Evolutionary conservation across 2,888 invertebrate species (phyloP), one percentile per base, ranked within the genome.

Genomic region (Andrena fulva): DNA sequence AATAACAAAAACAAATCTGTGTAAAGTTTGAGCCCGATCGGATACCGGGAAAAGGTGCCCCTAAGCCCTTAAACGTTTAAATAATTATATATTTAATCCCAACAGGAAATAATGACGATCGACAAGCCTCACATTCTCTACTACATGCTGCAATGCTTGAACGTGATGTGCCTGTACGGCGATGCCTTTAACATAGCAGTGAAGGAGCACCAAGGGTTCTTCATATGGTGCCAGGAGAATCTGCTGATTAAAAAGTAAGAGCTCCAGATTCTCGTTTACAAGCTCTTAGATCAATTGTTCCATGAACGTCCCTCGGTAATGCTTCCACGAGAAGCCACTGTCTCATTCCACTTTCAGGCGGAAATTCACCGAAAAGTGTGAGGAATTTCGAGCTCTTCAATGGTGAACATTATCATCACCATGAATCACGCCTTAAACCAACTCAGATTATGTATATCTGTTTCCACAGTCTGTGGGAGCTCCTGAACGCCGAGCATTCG

Each of bases 181-280:
- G 99, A 99, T 93, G 98, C 98, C n/a, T 95, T 98, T 87, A 96
- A 96, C 20, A 97, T 96, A 91, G 97, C 98, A 0, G 96, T 98
- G 0, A 96, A 97, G 80, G 98, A 99, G 90, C 98, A 99, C 92
- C 95, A 97, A 88, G 98, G 98, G 72, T 98, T 99, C 94, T 97
- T 99, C 80, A 98, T 98, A 89, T 99, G 98, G 98, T 98, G 98
- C 87, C 99, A 99, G 93, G 98, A 99, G 94, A 99, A 99, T 94
- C 95, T 98, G 52, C 95, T 99, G 2, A 98, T 99, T 83, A 98
- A 98, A 92, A 98, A 98, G 98, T 98, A 94, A 94, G 95, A 79
- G 20, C 10, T 59, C 71, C 1, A 31, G 33, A n/a, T 0, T 63
- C 20, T 52, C 12, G 35, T n/a, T 42, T 56, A 6, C 0, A 59